Percentiles rank a stretch among this genome's conserved stretches.
Evolutionary conservation across 2,888 invertebrate genomes (phyloP).

Genomic region (Agonum fuliginosum): DNA sequence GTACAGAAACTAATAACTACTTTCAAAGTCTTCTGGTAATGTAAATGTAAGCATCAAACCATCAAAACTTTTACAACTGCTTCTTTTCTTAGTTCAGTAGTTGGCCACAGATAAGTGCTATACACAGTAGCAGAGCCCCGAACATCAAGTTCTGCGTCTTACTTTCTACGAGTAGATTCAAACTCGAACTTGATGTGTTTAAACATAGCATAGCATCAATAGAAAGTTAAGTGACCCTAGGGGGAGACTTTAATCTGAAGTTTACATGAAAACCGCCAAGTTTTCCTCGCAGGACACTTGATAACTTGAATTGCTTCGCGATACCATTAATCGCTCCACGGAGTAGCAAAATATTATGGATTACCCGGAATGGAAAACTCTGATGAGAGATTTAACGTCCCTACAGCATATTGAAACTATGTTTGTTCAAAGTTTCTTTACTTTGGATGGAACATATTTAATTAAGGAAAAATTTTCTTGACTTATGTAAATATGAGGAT

Average conservation of each 20-base stretch:
- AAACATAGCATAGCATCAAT: slow-evolving; percentile 45
- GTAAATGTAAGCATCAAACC: slow-evolving; percentile 22
- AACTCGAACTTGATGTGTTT: slow-evolving; percentile 32
- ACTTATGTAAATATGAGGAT: too few relatives aligned
- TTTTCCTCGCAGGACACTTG: slow-evolving; percentile 47
- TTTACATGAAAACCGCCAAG: slow-evolving; percentile 47
- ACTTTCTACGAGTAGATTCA: neutral
- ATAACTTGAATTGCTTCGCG: slow-evolving; percentile 38
- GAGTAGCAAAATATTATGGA: slow-evolving; percentile 12
- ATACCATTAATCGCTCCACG: slow-evolving; percentile 32
- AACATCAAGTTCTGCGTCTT: neutral
- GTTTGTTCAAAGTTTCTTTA: neutral
- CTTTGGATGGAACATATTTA: neutral
- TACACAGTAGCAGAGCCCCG: neutral
- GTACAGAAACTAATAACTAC: slow-evolving; percentile 1
- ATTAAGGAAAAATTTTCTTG: too few relatives aligned
- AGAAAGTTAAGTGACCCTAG: slow-evolving; percentile 50
- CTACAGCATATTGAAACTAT: neutral
- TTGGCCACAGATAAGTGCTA: slow-evolving; percentile 3
- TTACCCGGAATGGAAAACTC: neutral
- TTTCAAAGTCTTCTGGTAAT: neutral
- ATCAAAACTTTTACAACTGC: slow-evolving; percentile 7
- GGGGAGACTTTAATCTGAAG: slow-evolving; percentile 45
- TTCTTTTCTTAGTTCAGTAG: slow-evolving; percentile 12
- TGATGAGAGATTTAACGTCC: neutral